phyloP scores from a whole-genome alignment of 2,797 vertebrate species.

The Chrosomus eos region DNA sequence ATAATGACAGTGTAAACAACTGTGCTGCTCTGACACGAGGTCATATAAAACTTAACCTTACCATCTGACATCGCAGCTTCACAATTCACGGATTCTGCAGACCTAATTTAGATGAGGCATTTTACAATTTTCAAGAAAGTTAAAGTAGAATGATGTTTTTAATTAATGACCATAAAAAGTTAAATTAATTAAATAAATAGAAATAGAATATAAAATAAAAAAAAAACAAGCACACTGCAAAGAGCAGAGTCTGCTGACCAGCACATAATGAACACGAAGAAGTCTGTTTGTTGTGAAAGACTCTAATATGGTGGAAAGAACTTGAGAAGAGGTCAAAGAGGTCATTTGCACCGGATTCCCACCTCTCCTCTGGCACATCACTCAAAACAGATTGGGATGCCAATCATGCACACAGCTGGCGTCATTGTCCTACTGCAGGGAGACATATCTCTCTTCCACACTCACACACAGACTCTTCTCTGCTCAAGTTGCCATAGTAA shows the following conservation, averaged over 20 bases:
- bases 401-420: conserved; percentile 60
- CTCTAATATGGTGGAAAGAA: conserved; percentile 41
- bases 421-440: conserved; percentile 46
- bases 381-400: conserved; percentile 64
- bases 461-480: conserved; percentile 29
- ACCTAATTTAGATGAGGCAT: neutral
- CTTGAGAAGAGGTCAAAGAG: conserved; percentile 49
- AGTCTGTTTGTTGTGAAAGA: conserved; percentile 32
- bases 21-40: conserved; percentile 18
- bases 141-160: neutral
- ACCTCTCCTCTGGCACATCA: conserved; percentile 55
- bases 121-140: neutral
- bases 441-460: conserved; percentile 48
- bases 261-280: conserved; percentile 27
- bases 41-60: conserved; percentile 34
- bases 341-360: conserved; percentile 42
- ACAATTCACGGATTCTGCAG: conserved; percentile 2
- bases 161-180: neutral
- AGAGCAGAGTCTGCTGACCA: neutral
- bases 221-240: neutral
- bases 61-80: conserved; percentile 29
- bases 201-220: neutral
- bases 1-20: conserved; percentile 52
- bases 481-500: conserved; percentile 60
- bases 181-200: neutral